Base-by-base conservation (phyloP, 2,888 invertebrate species). In the Artemia sp. region DNA sequence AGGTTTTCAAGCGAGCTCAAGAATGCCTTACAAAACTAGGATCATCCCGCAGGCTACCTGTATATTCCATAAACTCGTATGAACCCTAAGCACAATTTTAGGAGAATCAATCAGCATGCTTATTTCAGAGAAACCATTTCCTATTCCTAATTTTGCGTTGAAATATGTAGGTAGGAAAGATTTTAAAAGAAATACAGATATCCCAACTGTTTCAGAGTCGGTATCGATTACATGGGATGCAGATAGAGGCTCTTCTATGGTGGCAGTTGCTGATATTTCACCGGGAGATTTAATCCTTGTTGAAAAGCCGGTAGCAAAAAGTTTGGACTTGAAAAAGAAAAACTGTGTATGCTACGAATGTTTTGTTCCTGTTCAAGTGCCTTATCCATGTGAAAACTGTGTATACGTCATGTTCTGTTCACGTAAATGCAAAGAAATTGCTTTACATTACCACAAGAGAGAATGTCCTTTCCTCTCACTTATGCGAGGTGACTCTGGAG, bases 61-160 rank as follows among this genome's bases (percentile, higher is more conserved):
- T 58, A 58, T 19, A n/a, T 58, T n/a, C 14, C 14, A 10, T 19
- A n/a, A 58, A 19, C 14, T 58, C 64, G n/a, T 58, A 19, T 19
- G n/a, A n/a, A 24, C 10, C 24, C 14, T 19, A 19, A 24, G 14
- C n/a, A 10, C 10, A 58, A 10, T 58, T 58, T 24, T 58, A 24
- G 9, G 14, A 58, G 24, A 58, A 58, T n/a, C 10, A 19, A 58
- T 58, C n/a, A 24, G 11, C 14, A 24, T 19, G 24, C 64, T 58
- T 8, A 58, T 10, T 9, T n/a, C 64, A 10, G 24, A 24, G 14
- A 58, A 58, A 58, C 24, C 64, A 8, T 8, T 58, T 24, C 64
- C 64, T 58, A 8, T 58, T 58, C 64, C 64, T 19, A 58, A 24
- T 58, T 58, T 58, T 58, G 64, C 64, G 64, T 19, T 58, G 64